phyloP scores from a whole-genome alignment of 2,888 invertebrate genomes.

The Campoplex capitator region DNA sequence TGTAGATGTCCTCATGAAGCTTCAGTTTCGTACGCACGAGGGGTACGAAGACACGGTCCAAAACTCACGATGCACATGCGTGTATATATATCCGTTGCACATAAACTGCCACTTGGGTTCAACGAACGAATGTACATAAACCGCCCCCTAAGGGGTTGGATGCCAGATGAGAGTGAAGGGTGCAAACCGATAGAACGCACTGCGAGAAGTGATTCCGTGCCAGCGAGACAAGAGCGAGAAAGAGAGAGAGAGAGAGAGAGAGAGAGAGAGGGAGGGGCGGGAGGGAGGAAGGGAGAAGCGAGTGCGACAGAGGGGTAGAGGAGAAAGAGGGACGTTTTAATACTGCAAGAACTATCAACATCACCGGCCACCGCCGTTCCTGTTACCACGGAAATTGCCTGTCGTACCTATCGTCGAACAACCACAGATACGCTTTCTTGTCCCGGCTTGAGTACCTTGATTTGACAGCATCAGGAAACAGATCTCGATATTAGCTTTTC shows the following conservation, averaged over 20 bases:
- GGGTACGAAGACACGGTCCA: neutral
- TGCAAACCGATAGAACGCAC: conserved; percentile 26
- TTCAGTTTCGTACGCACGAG: conserved; percentile 30
- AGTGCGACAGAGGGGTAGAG: conserved; percentile 10
- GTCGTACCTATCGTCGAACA: conserved; percentile 63
- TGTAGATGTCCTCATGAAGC: neutral
- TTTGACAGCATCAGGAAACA: conserved; percentile 42
- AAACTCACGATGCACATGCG: conserved; percentile 46
- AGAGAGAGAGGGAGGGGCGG: conserved; percentile 13
- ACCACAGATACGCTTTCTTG: conserved; percentile 67
- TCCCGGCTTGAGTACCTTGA: conserved; percentile 36
- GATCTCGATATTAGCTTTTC: conserved; percentile 37
- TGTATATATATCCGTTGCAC: conserved; percentile 65
- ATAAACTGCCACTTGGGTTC: conserved; percentile 62
- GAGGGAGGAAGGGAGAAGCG: conserved; percentile 8
- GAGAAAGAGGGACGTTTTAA: conserved; percentile 17
- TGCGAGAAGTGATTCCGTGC: conserved; percentile 26
- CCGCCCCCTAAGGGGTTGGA: conserved; percentile 27
- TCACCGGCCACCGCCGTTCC: conserved; percentile 64
- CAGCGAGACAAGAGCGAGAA: conserved; percentile 3
- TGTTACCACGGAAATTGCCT: conserved; percentile 70
- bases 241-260: conserved; percentile 28
- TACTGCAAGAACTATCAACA: conserved; percentile 59
- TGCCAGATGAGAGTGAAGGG: conserved; percentile 29
- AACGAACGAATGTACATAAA: conserved; percentile 60